Evolutionary conservation across 2,888 invertebrate species (phyloP).

Genomic region (Biston betularia): DNA sequence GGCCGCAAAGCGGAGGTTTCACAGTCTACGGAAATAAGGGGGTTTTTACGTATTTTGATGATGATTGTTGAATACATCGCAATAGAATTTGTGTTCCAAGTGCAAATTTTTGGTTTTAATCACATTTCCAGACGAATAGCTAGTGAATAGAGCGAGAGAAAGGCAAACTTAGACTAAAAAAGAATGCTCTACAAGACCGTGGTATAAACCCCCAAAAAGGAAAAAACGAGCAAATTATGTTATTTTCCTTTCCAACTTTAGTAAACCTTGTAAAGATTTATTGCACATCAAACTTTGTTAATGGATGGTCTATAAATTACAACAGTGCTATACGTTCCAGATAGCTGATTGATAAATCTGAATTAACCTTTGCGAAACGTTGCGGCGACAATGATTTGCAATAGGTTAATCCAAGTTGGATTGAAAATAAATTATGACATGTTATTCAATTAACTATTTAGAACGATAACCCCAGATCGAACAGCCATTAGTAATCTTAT

Average conservation of each 20-base stretch:
- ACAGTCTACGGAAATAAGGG: too few species aligned
- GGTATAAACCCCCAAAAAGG: too few species aligned
- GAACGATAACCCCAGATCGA: background rate
- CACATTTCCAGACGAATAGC: background rate
- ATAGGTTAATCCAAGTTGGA: slow-evolving; percentile 20
- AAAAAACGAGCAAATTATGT: background rate
- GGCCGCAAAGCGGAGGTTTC: too few species aligned
- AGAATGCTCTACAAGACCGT: too few species aligned
- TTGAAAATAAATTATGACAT: slow-evolving; percentile 9
- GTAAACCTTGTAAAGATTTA: background rate
- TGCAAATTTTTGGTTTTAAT: too few species aligned
- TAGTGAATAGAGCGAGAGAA: background rate
- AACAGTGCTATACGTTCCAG: slow-evolving; percentile 16
- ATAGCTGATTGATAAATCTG: slow-evolving; percentile 22
- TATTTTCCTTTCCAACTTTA: background rate
- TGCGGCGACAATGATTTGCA: slow-evolving; percentile 19
- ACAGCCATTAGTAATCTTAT: too few species aligned
- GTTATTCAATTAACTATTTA: slow-evolving; percentile 2
- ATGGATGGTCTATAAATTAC: slow-evolving; percentile 20
- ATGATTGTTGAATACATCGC: too few species aligned
- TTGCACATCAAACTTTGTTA: slow-evolving; percentile 5
- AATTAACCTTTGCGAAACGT: slow-evolving; percentile 26
- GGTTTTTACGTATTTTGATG: too few species aligned
- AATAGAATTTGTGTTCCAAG: too few species aligned
- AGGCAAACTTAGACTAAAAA: too few species aligned